phyloP scores from a whole-genome alignment of 2,888 invertebrate genomes.

The Pyrocoelia pectoralis region DNA sequence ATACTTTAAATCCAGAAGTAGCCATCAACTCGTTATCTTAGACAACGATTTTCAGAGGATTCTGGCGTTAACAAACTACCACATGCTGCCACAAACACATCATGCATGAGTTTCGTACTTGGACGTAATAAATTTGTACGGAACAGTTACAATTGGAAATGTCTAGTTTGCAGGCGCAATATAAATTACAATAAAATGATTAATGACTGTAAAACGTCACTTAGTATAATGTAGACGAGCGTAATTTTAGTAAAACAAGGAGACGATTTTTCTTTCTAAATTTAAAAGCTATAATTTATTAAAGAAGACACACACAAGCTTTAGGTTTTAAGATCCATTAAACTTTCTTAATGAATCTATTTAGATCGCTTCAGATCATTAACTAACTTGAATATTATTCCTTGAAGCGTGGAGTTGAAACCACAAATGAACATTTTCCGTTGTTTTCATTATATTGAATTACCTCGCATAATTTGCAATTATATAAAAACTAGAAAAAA shows the following conservation, averaged over 20 bases:
- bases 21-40: not conserved
- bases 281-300: not conserved
- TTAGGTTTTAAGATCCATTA: not conserved
- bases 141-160: not conserved
- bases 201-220: not conserved
- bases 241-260: not conserved
- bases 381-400: not conserved
- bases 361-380: not conserved
- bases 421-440: no score
- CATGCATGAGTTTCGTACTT: not conserved
- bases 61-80: no score
- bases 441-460: no score
- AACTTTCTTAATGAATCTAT: not conserved
- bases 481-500: no score
- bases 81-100: not conserved
- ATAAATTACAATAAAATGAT: not conserved
- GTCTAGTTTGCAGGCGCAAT: not conserved
- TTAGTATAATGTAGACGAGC: not conserved
- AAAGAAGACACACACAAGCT: not conserved
- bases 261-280: not conserved
- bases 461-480: no score
- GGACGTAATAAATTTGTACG: not conserved
- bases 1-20: not conserved
- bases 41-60: no score
- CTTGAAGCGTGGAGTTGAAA: not conserved